These are phyloP conservation scores for Campylomormyrus tamandua DNA, from an alignment of 2,113 vertebrate species.

Conservation along the genomic window DNA sequence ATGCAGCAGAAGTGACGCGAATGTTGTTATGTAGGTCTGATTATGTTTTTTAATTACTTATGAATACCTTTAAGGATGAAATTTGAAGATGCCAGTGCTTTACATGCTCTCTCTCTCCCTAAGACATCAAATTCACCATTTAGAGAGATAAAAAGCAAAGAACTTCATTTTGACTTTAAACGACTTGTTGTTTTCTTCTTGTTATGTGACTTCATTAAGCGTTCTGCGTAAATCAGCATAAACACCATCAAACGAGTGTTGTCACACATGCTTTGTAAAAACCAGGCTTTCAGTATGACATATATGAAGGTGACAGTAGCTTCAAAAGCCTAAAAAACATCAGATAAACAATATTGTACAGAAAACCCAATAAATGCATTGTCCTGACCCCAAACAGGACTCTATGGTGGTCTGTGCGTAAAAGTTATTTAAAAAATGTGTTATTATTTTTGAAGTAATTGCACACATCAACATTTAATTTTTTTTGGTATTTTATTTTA, in stretches of 20 bases:
- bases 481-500: not conserved
- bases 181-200: not conserved
- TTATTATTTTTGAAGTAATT: not conserved
- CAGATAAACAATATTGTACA: not conserved
- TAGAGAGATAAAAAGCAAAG: not conserved
- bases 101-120: not conserved
- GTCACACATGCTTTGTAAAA: not conserved
- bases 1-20: not conserved
- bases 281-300: not conserved
- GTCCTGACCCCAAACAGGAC: not conserved
- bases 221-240: not conserved
- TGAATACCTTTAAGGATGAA: not conserved
- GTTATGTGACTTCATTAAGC: not conserved
- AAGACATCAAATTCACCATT: not conserved
- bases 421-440: not conserved
- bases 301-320: not conserved
- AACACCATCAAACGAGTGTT: not conserved
- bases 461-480: not conserved
- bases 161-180: not conserved
- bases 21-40: not conserved
- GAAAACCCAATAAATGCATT: not conserved
- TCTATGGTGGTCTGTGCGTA: not conserved
- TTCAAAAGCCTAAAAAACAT: not conserved
- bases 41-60: not conserved
- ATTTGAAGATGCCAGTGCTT: not conserved